phyloP scores from a whole-genome alignment of 2,113 vertebrate genomes.

The Lethenteron camtschaticum region DNA sequence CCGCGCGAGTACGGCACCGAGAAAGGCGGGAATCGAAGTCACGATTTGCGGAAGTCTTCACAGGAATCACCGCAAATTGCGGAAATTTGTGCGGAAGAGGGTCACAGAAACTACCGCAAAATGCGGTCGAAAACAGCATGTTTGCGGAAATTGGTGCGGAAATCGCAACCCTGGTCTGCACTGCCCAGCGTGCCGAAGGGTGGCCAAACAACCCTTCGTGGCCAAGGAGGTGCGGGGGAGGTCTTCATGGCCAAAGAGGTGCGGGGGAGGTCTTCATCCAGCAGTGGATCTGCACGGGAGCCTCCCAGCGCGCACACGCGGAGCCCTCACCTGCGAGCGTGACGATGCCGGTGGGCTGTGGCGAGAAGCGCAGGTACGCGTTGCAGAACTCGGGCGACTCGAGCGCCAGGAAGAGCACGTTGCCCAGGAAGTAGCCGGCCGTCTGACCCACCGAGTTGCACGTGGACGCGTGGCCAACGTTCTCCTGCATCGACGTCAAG shows the following conservation, averaged over 20 bases:
- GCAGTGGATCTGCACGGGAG: background rate
- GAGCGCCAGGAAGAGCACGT: constrained; percentile 79
- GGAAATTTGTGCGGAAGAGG: too few relatives aligned
- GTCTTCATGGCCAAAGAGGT: background rate
- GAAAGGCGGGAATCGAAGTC: too few relatives aligned
- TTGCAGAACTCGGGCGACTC: constrained; percentile 92
- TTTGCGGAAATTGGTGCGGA: too few relatives aligned
- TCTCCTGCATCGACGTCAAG: constrained; percentile 21
- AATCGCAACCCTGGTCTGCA: too few relatives aligned
- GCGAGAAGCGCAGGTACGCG: constrained; percentile 59
- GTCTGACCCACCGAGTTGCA: constrained; percentile 97
- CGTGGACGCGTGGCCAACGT: constrained; percentile 88
- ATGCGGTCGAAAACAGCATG: too few relatives aligned
- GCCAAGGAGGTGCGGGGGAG: background rate
- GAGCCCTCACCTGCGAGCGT: constrained; percentile 58
- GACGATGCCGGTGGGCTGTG: constrained; percentile 54
- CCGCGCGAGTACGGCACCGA: too few relatives aligned
- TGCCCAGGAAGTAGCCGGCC: constrained; percentile 84
- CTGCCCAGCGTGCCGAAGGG: too few relatives aligned
- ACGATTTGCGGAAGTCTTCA: too few relatives aligned
- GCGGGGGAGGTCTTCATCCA: background rate
- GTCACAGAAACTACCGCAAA: too few relatives aligned
- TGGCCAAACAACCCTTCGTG: too few relatives aligned
- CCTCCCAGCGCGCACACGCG: background rate
- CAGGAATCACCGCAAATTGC: too few relatives aligned